Conservation (phyloP, 1,140 invertebrate species). For the Propsilocerus akamusi region DNA sequence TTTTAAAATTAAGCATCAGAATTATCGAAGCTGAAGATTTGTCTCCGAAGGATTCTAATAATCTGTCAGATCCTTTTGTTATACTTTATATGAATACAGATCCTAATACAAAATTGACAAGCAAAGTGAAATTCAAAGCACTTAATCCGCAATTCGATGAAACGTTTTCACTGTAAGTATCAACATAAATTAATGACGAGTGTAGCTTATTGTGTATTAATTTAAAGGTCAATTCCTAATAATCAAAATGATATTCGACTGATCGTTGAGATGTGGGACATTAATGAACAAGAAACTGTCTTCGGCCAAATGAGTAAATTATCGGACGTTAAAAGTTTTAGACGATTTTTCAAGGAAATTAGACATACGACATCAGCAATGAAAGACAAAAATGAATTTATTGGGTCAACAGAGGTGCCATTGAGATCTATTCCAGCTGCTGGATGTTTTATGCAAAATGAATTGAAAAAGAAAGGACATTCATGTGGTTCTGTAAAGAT, state of each 20-base stretch:
- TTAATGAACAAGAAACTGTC: conserved; percentile 74
- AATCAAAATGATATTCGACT: conserved; percentile 41
- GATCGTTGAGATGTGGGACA: conserved; percentile 66
- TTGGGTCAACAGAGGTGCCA: conserved; percentile 68
- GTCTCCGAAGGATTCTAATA: conserved; percentile 87
- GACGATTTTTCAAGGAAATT: conserved; percentile 86
- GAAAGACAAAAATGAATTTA: conserved; percentile 88
- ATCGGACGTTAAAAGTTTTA: conserved; percentile 57
- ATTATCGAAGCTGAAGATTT: conserved; percentile 88
- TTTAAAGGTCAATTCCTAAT: conserved; percentile 39
- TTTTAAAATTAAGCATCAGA: conserved; percentile 80
- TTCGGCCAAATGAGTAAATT: conserved; percentile 73
- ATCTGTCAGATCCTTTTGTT: conserved; percentile 88
- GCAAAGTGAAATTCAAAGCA: conserved; percentile 79
- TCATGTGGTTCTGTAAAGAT: conserved; percentile 68
- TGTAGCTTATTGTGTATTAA: conserved; percentile 10
- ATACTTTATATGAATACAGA: conserved; percentile 62
- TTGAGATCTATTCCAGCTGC: conserved; percentile 81
- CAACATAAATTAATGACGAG: not conserved
- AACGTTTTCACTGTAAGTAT: conserved; percentile 86
- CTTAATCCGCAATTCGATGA: conserved; percentile 90
- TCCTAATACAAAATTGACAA: conserved; percentile 59
- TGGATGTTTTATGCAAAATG: conserved; percentile 76
- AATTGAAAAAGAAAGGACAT: conserved; percentile 66
- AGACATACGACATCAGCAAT: conserved; percentile 83